Evolutionary conservation across 2,888 invertebrate species (phyloP).

Genomic region (Rhyacophila evoluta): DNA sequence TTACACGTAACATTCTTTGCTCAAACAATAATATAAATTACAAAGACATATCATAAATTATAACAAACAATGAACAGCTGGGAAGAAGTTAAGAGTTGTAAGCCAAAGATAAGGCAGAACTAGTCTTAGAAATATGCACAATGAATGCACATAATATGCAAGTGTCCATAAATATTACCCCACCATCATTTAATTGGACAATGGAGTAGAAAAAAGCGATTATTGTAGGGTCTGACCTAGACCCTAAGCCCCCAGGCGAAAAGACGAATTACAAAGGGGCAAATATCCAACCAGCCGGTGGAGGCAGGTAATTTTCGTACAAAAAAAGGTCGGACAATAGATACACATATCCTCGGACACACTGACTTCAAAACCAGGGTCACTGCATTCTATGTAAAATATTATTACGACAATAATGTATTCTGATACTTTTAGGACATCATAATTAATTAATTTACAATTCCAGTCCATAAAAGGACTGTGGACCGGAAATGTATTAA

Average conservation of each 20-base stretch:
- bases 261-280: neutral
- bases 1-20: too few species aligned
- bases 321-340: constrained; percentile 34
- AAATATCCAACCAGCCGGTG: constrained; percentile 1
- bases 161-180: neutral
- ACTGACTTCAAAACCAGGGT: constrained; percentile 16
- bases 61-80: neutral
- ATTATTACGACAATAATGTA: too few species aligned
- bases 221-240: constrained; percentile 24
- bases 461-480: too few species aligned
- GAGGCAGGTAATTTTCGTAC: constrained; percentile 38
- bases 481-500: too few species aligned
- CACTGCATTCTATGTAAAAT: constrained; percentile 8
- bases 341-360: neutral
- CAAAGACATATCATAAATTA: neutral
- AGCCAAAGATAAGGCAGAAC: neutral
- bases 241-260: neutral
- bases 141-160: neutral
- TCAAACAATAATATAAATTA: neutral
- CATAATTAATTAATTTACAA: too few species aligned
- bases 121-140: neutral
- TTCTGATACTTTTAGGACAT: too few species aligned
- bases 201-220: neutral
- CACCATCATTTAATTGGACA: neutral
- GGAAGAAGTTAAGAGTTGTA: neutral